Percentiles rank a stretch among this genome's conserved stretches.
Evolutionary conservation across 2,888 invertebrate genomes (phyloP).

Genomic region (Seira sanloemensis): DNA sequence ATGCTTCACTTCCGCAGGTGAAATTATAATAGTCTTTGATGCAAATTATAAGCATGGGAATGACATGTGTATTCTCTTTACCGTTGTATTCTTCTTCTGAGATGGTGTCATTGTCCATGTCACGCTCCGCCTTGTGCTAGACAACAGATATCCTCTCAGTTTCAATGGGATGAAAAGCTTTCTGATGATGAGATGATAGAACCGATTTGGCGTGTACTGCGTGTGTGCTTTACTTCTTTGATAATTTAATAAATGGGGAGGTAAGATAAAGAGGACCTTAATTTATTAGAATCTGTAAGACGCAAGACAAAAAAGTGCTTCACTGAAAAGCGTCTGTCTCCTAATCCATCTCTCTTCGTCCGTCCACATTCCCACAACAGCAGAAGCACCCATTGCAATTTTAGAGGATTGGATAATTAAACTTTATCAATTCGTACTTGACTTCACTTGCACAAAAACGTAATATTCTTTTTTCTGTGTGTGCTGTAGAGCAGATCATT

Average conservation of each 20-base stretch:
- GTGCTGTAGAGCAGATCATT: background rate
- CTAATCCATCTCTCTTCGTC: background rate
- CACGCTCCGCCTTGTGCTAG: background rate
- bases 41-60: background rate
- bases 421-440: conserved; percentile 58
- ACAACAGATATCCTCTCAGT: background rate
- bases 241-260: background rate
- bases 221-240: background rate
- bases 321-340: background rate
- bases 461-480: too few relatives aligned
- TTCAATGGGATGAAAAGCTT: background rate
- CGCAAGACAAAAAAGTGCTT: background rate
- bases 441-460: conserved; percentile 16
- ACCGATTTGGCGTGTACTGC: background rate
- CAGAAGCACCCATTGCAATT: background rate
- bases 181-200: background rate
- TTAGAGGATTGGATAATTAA: conserved; percentile 18
- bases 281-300: background rate
- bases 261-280: background rate
- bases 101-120: conserved; percentile 31
- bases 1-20: background rate
- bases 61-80: background rate
- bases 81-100: background rate
- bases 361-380: background rate
- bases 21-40: conserved; percentile 7